A percentile compares a stretch with the other conserved stretches of the same genome.
These are phyloP conservation scores for Virgularia gustaviana DNA, from an alignment of 92 coral and sea anemone species.

Conservation along the genomic window DNA sequence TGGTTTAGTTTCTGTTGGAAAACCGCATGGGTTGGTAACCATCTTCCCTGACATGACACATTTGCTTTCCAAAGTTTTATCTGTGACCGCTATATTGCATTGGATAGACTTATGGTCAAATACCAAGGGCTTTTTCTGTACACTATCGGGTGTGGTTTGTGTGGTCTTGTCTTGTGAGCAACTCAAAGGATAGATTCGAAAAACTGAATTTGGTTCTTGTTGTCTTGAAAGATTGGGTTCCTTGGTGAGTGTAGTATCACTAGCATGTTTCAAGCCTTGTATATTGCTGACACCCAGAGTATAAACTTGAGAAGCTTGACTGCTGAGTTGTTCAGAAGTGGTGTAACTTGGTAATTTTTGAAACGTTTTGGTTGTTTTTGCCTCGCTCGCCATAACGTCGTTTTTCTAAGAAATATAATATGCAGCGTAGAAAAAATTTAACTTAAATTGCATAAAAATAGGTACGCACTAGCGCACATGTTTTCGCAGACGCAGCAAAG, in stretches of 20 bases:
- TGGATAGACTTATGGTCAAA: slow-evolving; percentile 25
- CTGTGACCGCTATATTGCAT: slow-evolving; percentile 4
- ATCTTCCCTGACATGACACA: neutral
- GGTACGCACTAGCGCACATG: too few species aligned
- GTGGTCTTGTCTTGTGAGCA: slow-evolving; percentile 17
- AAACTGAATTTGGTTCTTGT: slow-evolving; percentile 5
- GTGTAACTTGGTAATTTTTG: slow-evolving; percentile 27
- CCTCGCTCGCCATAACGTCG: neutral
- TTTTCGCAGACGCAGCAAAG: too few species aligned
- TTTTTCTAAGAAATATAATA: too few species aligned
- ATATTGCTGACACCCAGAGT: slow-evolving; percentile 29
- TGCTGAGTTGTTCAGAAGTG: slow-evolving; percentile 23
- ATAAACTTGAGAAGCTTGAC: slow-evolving; percentile 7
- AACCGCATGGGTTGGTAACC: neutral
- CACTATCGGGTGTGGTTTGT: neutral
- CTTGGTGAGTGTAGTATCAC: neutral
- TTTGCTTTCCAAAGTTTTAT: neutral
- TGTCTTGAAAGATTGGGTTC: neutral
- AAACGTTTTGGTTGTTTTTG: neutral
- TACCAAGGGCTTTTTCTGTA: neutral
- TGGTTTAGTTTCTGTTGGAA: too few species aligned
- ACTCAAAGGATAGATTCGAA: slow-evolving; percentile 35
- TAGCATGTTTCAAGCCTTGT: slow-evolving; percentile 20
- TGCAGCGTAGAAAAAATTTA: too few species aligned
- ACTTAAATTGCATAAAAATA: too few species aligned